phyloP scores from a whole-genome alignment of 2,113 vertebrate species.

The Ciconia maguari region DNA sequence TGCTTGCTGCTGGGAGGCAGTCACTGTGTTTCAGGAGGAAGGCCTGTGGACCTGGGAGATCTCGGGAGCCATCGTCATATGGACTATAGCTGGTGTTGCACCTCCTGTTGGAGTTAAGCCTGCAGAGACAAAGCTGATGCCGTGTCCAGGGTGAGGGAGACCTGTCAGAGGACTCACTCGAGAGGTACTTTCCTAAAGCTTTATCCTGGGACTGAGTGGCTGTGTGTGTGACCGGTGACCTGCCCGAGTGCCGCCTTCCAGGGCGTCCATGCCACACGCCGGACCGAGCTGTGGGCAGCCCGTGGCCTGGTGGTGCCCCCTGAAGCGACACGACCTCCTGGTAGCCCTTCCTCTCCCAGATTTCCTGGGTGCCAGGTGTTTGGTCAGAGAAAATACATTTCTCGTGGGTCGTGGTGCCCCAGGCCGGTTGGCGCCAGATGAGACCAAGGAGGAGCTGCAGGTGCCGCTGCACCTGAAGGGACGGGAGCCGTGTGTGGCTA shows the following conservation, averaged over 20 bases:
- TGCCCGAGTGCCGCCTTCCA: not conserved
- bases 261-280: rapidly evolving
- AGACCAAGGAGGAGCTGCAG: no score
- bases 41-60: not conserved
- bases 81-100: no score
- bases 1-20: not conserved
- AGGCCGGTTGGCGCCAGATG: not conserved
- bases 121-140: not conserved
- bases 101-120: not conserved
- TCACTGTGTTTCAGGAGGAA: not conserved
- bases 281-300: not conserved
- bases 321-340: not conserved
- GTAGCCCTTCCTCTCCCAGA: not conserved
- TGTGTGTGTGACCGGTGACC: no score
- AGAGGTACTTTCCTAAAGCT: not conserved
- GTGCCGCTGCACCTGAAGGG: not conserved
- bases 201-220: not conserved
- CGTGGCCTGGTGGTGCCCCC: not conserved
- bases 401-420: rapidly evolving
- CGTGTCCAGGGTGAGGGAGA: no score
- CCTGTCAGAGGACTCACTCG: not conserved
- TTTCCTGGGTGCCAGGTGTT: not conserved
- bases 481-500: rapidly evolving
- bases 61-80: rapidly evolving
- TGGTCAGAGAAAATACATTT: not conserved